Evolutionary conservation across 2,888 invertebrate genomes (phyloP).

Genomic region (Caenorhabditis drosophilae): DNA sequence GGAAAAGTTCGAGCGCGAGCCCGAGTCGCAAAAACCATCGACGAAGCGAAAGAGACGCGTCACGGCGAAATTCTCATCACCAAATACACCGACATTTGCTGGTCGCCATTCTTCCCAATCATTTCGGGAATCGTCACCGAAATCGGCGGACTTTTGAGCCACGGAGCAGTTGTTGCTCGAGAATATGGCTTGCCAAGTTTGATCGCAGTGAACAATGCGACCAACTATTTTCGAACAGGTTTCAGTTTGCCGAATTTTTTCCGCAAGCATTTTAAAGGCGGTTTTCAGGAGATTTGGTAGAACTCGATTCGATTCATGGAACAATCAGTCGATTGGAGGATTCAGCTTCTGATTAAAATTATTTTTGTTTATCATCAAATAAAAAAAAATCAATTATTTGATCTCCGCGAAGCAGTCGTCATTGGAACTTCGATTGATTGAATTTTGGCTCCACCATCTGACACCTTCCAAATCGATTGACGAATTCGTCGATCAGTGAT

Average conservation of each 20-base stretch:
- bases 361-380: too few relatives aligned
- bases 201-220: slow-evolving; percentile 70
- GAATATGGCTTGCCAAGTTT: slow-evolving; percentile 72
- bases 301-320: slow-evolving; percentile 47
- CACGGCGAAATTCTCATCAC: slow-evolving; percentile 71
- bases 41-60: slow-evolving; percentile 74
- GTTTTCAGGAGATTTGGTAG: slow-evolving; percentile 46
- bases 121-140: slow-evolving; percentile 72
- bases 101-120: slow-evolving; percentile 72
- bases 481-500: too few relatives aligned
- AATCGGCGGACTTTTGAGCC: slow-evolving; percentile 72
- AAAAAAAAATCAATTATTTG: too few relatives aligned
- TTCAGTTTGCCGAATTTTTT: not conserved
- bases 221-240: slow-evolving; percentile 69
- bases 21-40: slow-evolving; percentile 78
- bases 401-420: too few relatives aligned
- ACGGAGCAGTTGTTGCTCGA: slow-evolving; percentile 72
- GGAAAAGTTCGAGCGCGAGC: slow-evolving; percentile 78
- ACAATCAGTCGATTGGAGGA: slow-evolving; percentile 27
- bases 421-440: too few relatives aligned
- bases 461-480: too few relatives aligned
- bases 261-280: slow-evolving; percentile 65
- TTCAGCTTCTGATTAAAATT: too few relatives aligned
- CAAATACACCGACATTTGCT: slow-evolving; percentile 71
- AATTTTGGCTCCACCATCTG: too few relatives aligned